Evolutionary conservation across 2,797 vertebrate species (phyloP), one percentile per base, ranked within the genome.

Genomic region (Diplodus puntazzo): DNA sequence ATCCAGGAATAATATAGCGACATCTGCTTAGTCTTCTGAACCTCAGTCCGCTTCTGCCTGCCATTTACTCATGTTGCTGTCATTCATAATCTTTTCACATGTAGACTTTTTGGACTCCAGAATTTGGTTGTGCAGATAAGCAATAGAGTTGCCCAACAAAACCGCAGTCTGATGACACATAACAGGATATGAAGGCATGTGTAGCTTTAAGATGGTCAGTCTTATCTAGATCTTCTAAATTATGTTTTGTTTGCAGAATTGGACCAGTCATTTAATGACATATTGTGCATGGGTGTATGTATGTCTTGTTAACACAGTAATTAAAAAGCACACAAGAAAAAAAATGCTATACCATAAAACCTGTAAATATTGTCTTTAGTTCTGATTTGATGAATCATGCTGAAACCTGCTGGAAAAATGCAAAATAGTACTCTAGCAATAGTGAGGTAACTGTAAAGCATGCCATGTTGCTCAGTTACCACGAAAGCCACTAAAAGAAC

Each of bases 61-160:
- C 63, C 52, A 69, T 88, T 88, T 81, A 83, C 76, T 80, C 72
- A 57, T 71, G 66, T 68, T 80, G 60, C 76, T 77, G 78, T 80
- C 82, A 73, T 84, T 84, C 81, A 84, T 76, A 74, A 79, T 85
- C 68, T 81, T 88, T 80, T 78, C 69, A 83, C 76, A 55, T 84
- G 43, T 52, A 67, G 50, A 76, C 67, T 66, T 78, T 81, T 64
- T 21, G 27, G 49, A 77, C 75, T 79, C 21, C 17, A 42, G 61
- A 68, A 75, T 42, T 73, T 78, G 73, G 54, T 69, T 46, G 66
- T 80, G 83, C 76, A 88, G 81, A 87, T 81, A 71, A 82, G 63
- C 45, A 64, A 57, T 57, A 20, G 48, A 64, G 53, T 61, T 68
- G 77, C 59, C 59, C 64, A 70, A 78, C 67, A 72, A 52, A 50